Percentiles rank a stretch among this genome's conserved stretches.
Conservation (phyloP, 2,888 invertebrate species). For the Epirrhoe tristata region DNA sequence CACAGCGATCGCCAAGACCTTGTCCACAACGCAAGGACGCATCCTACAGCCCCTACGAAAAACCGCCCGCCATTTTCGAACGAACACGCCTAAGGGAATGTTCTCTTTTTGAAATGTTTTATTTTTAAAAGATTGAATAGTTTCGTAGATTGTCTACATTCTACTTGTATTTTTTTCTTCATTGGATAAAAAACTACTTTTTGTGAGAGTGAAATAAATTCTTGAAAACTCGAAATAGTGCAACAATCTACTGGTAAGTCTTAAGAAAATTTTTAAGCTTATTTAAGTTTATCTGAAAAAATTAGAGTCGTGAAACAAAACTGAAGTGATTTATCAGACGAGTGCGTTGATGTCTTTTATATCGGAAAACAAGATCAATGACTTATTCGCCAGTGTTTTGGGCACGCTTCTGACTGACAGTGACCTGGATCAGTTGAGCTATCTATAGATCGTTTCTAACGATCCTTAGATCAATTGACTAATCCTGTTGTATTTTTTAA, state of each 20-base stretch:
- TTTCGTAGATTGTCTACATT: conserved; percentile 21
- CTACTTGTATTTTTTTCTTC: not conserved
- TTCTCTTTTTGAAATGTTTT: conserved; percentile 55
- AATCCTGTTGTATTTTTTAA: too few relatives aligned
- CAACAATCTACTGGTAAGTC: conserved; percentile 24
- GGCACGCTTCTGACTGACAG: too few relatives aligned
- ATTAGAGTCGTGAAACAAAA: not conserved
- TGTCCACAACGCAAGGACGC: conserved; percentile 81
- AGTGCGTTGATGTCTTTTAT: conserved; percentile 50
- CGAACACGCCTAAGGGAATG: conserved; percentile 71
- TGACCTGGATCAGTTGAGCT: too few relatives aligned
- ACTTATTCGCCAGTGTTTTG: too few relatives aligned
- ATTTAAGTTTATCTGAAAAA: not conserved
- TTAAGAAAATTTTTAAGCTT: not conserved
- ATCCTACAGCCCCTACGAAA: conserved; percentile 71
- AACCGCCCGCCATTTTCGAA: conserved; percentile 74
- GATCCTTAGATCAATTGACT: too few relatives aligned
- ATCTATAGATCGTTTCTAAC: too few relatives aligned
- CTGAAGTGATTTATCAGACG: not conserved
- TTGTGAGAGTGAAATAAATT: conserved; percentile 21
- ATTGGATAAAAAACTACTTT: conserved; percentile 2
- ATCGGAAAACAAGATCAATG: conserved; percentile 4
- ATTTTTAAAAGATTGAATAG: conserved; percentile 39
- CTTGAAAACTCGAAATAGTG: conserved; percentile 16
- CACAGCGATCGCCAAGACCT: conserved; percentile 77